Evolutionary conservation across 1,140 invertebrate genomes (phyloP).

Genomic region (Sinonovacula constricta): DNA sequence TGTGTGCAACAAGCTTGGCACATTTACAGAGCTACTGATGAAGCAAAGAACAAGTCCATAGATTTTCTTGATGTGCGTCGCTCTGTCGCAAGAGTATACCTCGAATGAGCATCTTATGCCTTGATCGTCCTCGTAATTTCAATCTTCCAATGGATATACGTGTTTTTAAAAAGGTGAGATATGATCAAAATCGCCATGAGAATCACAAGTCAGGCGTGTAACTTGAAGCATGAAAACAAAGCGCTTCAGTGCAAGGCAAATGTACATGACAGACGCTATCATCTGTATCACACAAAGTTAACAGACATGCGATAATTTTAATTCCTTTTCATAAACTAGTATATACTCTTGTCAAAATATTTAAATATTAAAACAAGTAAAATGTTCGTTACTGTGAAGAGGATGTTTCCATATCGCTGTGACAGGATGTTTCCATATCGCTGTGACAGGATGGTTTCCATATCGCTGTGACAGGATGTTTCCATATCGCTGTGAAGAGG

Average conservation of each 20-base stretch:
- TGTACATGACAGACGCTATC: neutral
- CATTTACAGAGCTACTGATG: constrained; percentile 59
- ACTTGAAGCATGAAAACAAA: neutral
- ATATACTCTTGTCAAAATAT: too few species aligned
- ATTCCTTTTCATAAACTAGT: too few species aligned
- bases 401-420: too few species aligned
- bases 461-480: too few species aligned
- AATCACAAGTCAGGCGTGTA: neutral
- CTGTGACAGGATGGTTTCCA: too few species aligned
- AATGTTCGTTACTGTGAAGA: too few species aligned
- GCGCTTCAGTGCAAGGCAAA: neutral
- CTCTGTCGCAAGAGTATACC: neutral
- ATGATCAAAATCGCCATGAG: neutral
- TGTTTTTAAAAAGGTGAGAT: neutral
- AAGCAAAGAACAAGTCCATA: constrained; percentile 57
- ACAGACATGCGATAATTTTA: too few species aligned
- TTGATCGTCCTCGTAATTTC: neutral
- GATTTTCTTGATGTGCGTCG: constrained; percentile 22
- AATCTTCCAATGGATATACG: neutral
- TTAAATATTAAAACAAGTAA: too few species aligned
- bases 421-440: too few species aligned
- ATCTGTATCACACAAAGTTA: neutral
- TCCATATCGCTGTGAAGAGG: too few species aligned
- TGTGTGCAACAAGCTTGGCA: constrained; percentile 73
- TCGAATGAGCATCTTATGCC: neutral